Base-by-base conservation (phyloP, 2,888 invertebrate species). In the Neuroscelio doddi region DNA sequence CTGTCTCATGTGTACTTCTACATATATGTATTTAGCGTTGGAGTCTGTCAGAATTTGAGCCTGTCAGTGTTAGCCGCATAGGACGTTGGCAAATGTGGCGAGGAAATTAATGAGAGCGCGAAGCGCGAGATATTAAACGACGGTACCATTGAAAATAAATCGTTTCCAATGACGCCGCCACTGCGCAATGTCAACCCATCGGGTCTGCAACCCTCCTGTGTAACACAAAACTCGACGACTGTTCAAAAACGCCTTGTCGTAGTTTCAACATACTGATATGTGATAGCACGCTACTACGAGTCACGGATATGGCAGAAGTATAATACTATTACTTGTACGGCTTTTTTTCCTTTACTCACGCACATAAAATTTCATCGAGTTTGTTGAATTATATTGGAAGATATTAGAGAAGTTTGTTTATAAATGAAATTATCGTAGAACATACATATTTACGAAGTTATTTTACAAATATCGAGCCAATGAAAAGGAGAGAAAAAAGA, bases 121-220 rank as follows among this genome's bases (percentile, higher is more conserved):
- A 46, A 38, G 62, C 69, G 68, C n/a, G n/a, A n/a, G n/a, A 68
- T 62, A 66, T 70, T 72, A 72, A 76, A 71, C 71, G 68, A 71
- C 69, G 65, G 53, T 70, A 68, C 74, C 71, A 71, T 77, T 74
- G 72, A 68, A 71, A 63, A 69, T 75, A 73, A 78, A 77, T 78
- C 71, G 77, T 74, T 68, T 64, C 47, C 58, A 56, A 66, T 59
- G 59, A 64, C 52, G 53, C 39, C 51, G 39, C 39, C 30, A 16
- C 41, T 47, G 41, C 38, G 36, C 9, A 1, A 27, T 52, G 49
- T 7, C 39, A 46, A 49, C 42, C 57, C 49, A 3, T 57, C 38
- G 9, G n/a, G 4, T 17, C 38, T 7, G 38, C 29, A 49, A 52
- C 58, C 57, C 39, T 38, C n/a, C 45, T 21, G 29, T 50, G 55